phyloP scores from a whole-genome alignment of 2,113 vertebrate species.

The Ciconia stormi region DNA sequence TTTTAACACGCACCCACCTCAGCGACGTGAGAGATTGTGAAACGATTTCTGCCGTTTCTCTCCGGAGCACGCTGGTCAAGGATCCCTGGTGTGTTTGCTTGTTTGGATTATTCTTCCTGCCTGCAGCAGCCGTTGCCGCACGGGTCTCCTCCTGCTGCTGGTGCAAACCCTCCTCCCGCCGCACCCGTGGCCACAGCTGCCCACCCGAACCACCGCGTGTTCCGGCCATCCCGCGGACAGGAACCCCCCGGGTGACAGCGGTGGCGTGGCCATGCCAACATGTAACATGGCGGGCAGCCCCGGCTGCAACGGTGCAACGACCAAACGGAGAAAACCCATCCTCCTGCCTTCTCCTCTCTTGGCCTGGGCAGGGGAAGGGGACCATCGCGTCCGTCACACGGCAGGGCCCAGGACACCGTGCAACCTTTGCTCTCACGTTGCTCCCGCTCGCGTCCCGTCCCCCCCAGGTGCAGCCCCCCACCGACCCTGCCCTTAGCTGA shows the following conservation, averaged over 20 bases:
- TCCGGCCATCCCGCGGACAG: not conserved
- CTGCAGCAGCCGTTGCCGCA: not conserved
- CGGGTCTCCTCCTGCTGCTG: not conserved
- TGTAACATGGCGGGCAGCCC: accelerated
- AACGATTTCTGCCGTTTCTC: not conserved
- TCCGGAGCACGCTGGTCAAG: not conserved
- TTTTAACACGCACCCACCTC: not conserved
- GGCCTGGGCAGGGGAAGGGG: not conserved
- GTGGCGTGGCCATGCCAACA: accelerated
- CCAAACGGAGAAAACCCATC: not conserved
- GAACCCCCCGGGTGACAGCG: accelerated
- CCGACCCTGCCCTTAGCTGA: too few species aligned
- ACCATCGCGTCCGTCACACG: accelerated
- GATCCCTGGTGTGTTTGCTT: not conserved
- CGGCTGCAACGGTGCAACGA: accelerated
- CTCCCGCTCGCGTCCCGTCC: accelerated
- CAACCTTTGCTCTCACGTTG: not conserved
- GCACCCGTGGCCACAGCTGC: accelerated
- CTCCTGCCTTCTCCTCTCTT: not conserved
- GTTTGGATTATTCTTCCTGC: not conserved
- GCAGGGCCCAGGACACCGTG: not conserved
- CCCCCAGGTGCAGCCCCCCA: not conserved
- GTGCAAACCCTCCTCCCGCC: not conserved
- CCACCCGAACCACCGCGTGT: accelerated
- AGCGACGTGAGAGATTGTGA: not conserved